These are phyloP conservation scores for Neomicropteryx cornuta DNA, from an alignment of 1,140 invertebrate species.

Conservation along the genomic window DNA sequence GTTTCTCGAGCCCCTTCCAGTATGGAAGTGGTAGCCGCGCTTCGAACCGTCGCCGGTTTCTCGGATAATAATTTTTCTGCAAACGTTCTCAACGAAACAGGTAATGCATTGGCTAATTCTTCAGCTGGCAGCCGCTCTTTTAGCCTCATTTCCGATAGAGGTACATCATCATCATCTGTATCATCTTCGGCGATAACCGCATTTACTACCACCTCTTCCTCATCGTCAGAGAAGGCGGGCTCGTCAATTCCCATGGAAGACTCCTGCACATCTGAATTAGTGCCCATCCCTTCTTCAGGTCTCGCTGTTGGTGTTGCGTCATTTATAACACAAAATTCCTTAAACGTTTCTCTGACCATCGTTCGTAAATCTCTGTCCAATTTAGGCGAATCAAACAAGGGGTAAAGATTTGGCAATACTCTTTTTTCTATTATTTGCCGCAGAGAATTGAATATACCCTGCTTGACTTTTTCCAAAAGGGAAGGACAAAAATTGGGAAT, in stretches of 20 bases:
- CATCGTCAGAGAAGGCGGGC: slow-evolving; percentile 71
- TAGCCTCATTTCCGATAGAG: slow-evolving; percentile 52
- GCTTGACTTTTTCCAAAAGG: slow-evolving; percentile 71
- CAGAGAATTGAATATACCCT: slow-evolving; percentile 87
- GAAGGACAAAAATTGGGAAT: slow-evolving; percentile 87
- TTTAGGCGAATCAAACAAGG: slow-evolving; percentile 88
- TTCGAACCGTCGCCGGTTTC: slow-evolving; percentile 17
- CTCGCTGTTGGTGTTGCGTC: slow-evolving; percentile 37
- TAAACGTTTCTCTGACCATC: slow-evolving; percentile 81
- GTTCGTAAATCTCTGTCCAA: slow-evolving; percentile 78
- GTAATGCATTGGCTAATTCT: slow-evolving; percentile 40
- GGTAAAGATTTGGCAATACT: slow-evolving; percentile 78
- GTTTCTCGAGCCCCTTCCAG: slow-evolving; percentile 41
- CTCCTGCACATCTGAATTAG: slow-evolving; percentile 24
- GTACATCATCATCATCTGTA: slow-evolving; percentile 82
- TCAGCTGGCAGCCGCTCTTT: slow-evolving; percentile 35
- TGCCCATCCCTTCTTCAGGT: slow-evolving; percentile 43
- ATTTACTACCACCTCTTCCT: slow-evolving; percentile 50
- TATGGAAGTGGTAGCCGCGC: slow-evolving; percentile 42
- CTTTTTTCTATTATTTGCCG: slow-evolving; percentile 89
- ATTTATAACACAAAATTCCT: slow-evolving; percentile 70
- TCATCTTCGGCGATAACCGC: slow-evolving; percentile 52
- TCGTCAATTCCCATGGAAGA: slow-evolving; percentile 43
- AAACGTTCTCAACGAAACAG: slow-evolving; percentile 48
- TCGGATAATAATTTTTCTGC: slow-evolving; percentile 49